Evolutionary conservation across 2,888 invertebrate genomes (phyloP).

Genomic region (Proisotoma minuta): DNA sequence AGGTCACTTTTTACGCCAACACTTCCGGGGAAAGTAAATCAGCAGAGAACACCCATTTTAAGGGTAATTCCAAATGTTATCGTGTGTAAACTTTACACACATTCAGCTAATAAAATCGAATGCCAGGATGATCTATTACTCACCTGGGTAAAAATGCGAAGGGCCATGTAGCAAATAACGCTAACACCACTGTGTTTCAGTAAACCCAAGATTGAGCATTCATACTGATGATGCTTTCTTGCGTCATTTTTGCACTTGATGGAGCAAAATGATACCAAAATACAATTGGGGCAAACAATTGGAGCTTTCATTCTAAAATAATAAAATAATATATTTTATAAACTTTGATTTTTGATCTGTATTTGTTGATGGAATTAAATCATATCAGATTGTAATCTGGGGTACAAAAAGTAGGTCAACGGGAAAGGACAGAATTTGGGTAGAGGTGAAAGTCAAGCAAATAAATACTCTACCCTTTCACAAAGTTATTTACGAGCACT

Average conservation of each 20-base stretch:
- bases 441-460: not conserved
- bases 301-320: slow-evolving; percentile 40
- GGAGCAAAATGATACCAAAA: slow-evolving; percentile 47
- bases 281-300: slow-evolving; percentile 47
- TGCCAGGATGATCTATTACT: no score
- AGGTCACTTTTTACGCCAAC: no score
- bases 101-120: no score
- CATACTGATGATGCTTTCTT: slow-evolving; percentile 47
- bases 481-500: slow-evolving; percentile 15
- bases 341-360: no score
- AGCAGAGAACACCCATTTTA: no score
- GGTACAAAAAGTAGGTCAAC: not conserved
- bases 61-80: no score
- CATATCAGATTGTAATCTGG: no score
- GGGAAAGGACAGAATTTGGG: not conserved
- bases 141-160: slow-evolving; percentile 47
- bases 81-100: no score
- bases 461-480: not conserved
- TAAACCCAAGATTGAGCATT: slow-evolving; percentile 47
- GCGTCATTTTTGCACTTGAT: slow-evolving; percentile 44
- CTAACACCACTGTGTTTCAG: slow-evolving; percentile 48
- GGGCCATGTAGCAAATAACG: slow-evolving; percentile 48
- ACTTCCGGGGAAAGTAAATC: no score
- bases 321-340: no score
- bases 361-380: no score